These are phyloP conservation scores for Crocuta crocuta DNA, from an alignment of 2,113 vertebrate genomes.

Conservation along the genomic window DNA sequence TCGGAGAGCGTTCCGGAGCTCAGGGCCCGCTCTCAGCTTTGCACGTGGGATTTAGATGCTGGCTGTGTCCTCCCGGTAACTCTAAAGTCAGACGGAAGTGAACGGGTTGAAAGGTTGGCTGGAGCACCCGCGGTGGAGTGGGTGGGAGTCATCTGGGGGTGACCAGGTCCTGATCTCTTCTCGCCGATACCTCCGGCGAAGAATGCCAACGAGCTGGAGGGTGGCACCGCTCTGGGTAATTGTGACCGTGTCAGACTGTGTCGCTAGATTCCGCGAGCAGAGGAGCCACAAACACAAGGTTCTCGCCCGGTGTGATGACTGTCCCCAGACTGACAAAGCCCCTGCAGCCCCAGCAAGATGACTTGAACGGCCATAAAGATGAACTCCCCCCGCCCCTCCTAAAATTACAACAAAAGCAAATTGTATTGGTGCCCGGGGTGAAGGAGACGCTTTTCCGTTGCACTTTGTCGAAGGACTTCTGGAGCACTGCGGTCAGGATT, in stretches of 20 bases:
- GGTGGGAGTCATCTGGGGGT: neutral
- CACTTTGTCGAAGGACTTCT: too few species aligned
- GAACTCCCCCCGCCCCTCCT: neutral
- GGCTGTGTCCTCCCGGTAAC: rapidly evolving
- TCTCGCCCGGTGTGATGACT: neutral
- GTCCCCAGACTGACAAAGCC: neutral
- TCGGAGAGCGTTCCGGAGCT: neutral
- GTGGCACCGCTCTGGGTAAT: neutral
- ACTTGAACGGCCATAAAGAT: neutral
- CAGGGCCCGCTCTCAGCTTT: neutral
- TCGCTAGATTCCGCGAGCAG: neutral
- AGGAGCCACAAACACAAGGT: neutral
- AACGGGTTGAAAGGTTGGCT: neutral
- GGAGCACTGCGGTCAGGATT: neutral
- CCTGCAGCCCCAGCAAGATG: neutral
- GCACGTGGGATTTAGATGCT: neutral
- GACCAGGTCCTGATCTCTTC: neutral
- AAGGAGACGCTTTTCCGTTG: neutral
- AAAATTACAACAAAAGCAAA: neutral
- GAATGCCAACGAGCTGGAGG: too few species aligned
- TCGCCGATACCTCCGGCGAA: neutral
- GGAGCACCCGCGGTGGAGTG: too few species aligned
- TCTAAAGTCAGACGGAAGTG: too few species aligned
- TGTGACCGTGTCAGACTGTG: neutral
- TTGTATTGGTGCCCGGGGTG: neutral